Conservation (phyloP, 2,113 vertebrate genomes). For the Synchiropus splendidus region DNA sequence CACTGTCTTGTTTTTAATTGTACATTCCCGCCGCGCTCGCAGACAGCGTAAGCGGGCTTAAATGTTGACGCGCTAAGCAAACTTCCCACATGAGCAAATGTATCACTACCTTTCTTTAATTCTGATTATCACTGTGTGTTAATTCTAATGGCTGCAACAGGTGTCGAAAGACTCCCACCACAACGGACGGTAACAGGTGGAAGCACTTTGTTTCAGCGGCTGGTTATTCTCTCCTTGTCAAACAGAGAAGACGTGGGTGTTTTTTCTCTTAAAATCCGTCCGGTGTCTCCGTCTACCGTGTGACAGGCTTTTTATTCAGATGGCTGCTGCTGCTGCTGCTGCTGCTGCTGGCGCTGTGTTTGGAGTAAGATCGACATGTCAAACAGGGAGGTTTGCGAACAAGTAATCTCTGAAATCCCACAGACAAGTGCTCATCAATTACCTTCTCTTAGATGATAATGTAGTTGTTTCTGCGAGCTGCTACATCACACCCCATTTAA, state of each 20-base stretch:
- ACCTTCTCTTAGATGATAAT: conserved; percentile 40
- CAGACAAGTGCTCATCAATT: conserved; percentile 44
- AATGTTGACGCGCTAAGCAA: no score
- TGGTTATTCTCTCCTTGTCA: conserved; percentile 2
- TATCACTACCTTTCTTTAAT: no score
- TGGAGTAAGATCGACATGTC: conserved; percentile 37
- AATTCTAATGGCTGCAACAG: no score
- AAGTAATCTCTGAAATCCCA: conserved; percentile 42
- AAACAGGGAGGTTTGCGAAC: conserved; percentile 31
- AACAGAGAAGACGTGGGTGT: conserved; percentile 22
- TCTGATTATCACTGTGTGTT: no score
- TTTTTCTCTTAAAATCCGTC: conserved; percentile 39
- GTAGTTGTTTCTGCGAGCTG: conserved; percentile 22
- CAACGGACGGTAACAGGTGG: conserved; percentile 7
- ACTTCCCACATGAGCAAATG: no score
- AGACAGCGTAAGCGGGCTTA: no score
- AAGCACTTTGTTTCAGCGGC: conserved; percentile 7
- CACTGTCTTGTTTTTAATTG: no score
- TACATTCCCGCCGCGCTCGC: no score
- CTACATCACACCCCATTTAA: conserved; percentile 35
- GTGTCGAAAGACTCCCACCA: no score
- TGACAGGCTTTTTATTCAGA: conserved; percentile 43
- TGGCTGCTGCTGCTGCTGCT: conserved; percentile 21
- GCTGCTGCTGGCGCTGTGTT: conserved; percentile 24
- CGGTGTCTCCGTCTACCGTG: conserved; percentile 26